A percentile compares a stretch with the other conserved stretches of the same genome.
phyloP scores from a whole-genome alignment of 1,140 invertebrate genomes.

The Camponotus pennsylvanicus region DNA sequence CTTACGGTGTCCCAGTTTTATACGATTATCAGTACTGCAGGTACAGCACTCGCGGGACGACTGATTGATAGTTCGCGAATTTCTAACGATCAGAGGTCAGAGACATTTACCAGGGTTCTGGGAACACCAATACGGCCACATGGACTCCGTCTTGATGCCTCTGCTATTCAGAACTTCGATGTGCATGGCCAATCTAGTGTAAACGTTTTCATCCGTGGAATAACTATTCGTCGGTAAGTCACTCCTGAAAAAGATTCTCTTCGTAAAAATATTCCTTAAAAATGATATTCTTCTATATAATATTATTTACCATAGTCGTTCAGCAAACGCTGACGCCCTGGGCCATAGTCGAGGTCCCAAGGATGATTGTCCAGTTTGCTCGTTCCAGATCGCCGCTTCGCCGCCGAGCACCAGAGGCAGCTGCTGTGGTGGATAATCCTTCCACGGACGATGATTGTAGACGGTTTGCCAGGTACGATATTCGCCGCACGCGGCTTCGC shows the following conservation, averaged over 20 bases:
- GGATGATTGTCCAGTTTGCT: conserved; percentile 88
- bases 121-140: conserved; percentile 92
- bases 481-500: conserved; percentile 91
- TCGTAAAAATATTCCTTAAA: background rate
- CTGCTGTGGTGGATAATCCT: conserved; percentile 82
- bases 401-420: conserved; percentile 87
- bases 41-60: conserved; percentile 45
- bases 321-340: conserved; percentile 89
- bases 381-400: conserved; percentile 91
- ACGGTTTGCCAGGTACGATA: conserved; percentile 94
- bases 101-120: conserved; percentile 92
- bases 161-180: conserved; percentile 88
- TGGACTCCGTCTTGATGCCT: conserved; percentile 89
- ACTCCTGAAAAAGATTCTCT: conserved; percentile 75
- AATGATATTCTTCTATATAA: conserved; percentile 8
- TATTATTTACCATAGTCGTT: conserved; percentile 86
- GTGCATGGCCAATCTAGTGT: conserved; percentile 89
- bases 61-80: conserved; percentile 25
- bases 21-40: conserved; percentile 21
- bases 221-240: conserved; percentile 81
- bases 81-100: conserved; percentile 81
- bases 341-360: conserved; percentile 91
- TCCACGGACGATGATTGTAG: conserved; percentile 93
- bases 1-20: background rate
- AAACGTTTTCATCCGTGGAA: conserved; percentile 87